These are phyloP conservation scores for Drosophila mimetica DNA, from an alignment of 2,888 invertebrate genomes.

Conservation along the genomic window DNA sequence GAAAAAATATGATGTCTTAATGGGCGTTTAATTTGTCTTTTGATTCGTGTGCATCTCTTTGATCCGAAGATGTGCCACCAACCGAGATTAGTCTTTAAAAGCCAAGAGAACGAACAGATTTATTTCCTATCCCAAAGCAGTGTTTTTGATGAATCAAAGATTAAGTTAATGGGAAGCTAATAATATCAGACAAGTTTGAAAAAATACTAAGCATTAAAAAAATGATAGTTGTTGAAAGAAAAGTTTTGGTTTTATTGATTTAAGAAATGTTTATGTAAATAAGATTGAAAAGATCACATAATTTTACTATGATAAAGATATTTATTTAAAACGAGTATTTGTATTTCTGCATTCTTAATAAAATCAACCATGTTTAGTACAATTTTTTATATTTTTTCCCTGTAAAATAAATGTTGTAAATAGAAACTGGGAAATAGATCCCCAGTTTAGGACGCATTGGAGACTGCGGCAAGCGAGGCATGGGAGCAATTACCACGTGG, in stretches of 20 bases:
- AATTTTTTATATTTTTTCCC: too few relatives aligned
- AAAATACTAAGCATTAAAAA: too few relatives aligned
- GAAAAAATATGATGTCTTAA: constrained; percentile 44
- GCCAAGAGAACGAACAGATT: constrained; percentile 1
- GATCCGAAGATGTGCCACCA: constrained; percentile 3
- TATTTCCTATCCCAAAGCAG: background rate
- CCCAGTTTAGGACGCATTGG: constrained; percentile 59
- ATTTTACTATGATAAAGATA: too few relatives aligned
- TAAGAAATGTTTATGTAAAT: too few relatives aligned
- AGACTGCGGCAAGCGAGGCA: constrained; percentile 30
- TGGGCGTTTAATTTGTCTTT: constrained; percentile 43
- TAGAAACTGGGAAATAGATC: constrained; percentile 26
- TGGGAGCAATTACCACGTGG: constrained; percentile 62
- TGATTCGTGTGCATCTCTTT: constrained; percentile 5
- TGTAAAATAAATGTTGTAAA: constrained; percentile 3
- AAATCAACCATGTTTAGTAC: too few relatives aligned
- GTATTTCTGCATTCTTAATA: too few relatives aligned
- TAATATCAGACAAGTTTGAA: background rate
- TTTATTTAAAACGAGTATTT: too few relatives aligned
- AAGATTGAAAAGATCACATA: too few relatives aligned
- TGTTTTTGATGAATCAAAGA: background rate
- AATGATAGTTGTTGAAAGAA: too few relatives aligned
- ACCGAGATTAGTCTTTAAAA: too few relatives aligned
- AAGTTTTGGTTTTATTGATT: too few relatives aligned
- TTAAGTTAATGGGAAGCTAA: background rate